Conservation (phyloP, 92 coral and sea anemone species). For the Virgularia gustaviana region DNA sequence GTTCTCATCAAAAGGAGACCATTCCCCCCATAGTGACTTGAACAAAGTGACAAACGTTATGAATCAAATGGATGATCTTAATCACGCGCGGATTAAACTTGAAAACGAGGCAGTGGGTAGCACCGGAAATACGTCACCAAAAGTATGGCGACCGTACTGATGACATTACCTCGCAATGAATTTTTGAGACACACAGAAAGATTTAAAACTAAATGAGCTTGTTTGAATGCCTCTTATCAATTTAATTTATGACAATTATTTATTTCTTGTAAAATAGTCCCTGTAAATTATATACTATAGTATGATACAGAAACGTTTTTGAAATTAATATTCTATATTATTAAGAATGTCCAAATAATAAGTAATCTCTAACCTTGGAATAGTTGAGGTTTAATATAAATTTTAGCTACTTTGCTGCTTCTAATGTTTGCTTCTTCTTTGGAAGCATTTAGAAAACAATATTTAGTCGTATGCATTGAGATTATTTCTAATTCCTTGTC, state of each 20-base stretch:
- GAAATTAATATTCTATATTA: constrained; percentile 15
- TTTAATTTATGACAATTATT: constrained; percentile 33
- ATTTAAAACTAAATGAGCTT: not conserved
- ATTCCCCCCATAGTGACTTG: constrained; percentile 4
- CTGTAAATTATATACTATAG: constrained; percentile 24
- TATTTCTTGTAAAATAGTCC: constrained; percentile 31
- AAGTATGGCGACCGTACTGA: constrained; percentile 41
- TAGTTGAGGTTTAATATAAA: no score
- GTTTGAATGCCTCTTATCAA: not conserved
- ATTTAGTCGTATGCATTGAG: no score
- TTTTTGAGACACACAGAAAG: not conserved
- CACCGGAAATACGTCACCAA: constrained; percentile 21
- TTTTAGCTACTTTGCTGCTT: no score
- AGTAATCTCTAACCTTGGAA: no score
- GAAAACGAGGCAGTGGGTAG: constrained; percentile 40
- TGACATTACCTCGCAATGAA: not conserved
- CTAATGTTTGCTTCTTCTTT: constrained; percentile 9
- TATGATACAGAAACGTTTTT: constrained; percentile 12
- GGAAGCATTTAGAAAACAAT: constrained; percentile 3
- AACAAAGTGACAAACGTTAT: constrained; percentile 32
- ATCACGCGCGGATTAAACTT: constrained; percentile 28
- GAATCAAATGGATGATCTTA: constrained; percentile 34
- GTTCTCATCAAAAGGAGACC: constrained; percentile 23
- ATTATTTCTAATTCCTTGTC: not conserved
- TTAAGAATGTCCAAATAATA: no score